Evolutionary conservation across 2,888 invertebrate genomes (phyloP).

Genomic region (Drosophila ezoana): DNA sequence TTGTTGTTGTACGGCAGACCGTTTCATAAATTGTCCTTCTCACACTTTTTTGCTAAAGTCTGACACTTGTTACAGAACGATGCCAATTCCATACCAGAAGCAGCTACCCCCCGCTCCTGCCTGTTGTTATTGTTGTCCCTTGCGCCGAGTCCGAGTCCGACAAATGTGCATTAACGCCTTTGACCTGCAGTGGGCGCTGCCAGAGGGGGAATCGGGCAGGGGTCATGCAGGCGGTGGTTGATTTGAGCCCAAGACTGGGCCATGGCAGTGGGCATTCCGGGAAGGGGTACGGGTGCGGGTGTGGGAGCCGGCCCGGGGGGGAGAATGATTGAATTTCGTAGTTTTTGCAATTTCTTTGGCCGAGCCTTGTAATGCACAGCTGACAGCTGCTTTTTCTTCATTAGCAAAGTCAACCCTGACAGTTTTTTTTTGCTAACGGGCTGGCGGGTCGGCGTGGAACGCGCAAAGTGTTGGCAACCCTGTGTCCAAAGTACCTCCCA

Average conservation of each 20-base stretch:
- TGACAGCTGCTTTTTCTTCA: conserved; percentile 81
- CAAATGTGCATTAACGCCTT: conserved; percentile 81
- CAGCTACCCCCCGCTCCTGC: conserved; percentile 8
- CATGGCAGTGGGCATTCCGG: no score
- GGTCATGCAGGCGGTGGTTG: conserved; percentile 26
- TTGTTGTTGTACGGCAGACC: conserved; percentile 43
- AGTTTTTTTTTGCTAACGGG: conserved; percentile 4
- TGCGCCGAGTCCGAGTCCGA: conserved; percentile 30
- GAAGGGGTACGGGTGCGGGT: background rate
- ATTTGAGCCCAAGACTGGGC: conserved; percentile 10
- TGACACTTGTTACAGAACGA: conserved; percentile 74
- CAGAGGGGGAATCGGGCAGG: conserved; percentile 3
- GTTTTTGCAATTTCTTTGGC: conserved; percentile 73
- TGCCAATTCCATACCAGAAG: conserved; percentile 47
- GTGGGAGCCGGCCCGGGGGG: conserved; percentile 11
- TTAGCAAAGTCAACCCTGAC: conserved; percentile 78
- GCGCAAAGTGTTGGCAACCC: conserved; percentile 10
- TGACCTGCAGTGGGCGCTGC: conserved; percentile 67
- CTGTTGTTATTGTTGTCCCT: conserved; percentile 28
- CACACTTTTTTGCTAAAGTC: conserved; percentile 40
- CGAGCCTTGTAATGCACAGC: conserved; percentile 77
- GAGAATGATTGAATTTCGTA: conserved; percentile 75
- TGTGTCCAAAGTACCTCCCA: conserved; percentile 18
- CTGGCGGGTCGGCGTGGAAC: background rate
- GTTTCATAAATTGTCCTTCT: conserved; percentile 75